Percentiles rank a stretch among this genome's conserved stretches.
These are phyloP conservation scores for Orthonevra nobilis DNA, from an alignment of 2,888 invertebrate species.

Conservation along the genomic window DNA sequence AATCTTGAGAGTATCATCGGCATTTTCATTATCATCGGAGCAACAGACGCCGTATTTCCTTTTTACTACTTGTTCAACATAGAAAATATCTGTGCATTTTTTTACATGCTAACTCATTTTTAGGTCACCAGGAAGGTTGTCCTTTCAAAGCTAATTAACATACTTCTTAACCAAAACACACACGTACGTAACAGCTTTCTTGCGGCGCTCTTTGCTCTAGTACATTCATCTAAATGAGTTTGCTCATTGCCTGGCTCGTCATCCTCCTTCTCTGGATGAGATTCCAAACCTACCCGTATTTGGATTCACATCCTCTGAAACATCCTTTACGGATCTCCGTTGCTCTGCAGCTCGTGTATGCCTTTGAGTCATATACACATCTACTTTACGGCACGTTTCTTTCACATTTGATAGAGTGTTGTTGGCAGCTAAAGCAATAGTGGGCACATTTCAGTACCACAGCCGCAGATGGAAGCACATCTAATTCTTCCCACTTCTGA, in stretches of 20 bases:
- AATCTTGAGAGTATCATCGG: no score
- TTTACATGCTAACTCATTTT: no score
- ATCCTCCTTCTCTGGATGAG: constrained; percentile 6
- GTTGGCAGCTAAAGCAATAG: constrained; percentile 35
- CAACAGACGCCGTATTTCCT: no score
- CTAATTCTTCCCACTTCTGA: constrained; percentile 6
- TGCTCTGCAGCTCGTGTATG: not conserved
- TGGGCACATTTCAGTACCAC: constrained; percentile 32
- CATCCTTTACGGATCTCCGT: constrained; percentile 34
- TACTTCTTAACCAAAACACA: constrained; percentile 22
- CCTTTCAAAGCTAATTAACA: constrained; percentile 51
- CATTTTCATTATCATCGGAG: no score
- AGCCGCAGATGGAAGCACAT: constrained; percentile 28
- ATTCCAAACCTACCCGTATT: constrained; percentile 5
- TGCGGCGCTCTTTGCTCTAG: not conserved
- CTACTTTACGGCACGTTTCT: constrained; percentile 25
- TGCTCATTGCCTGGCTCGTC: constrained; percentile 11
- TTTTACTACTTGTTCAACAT: no score
- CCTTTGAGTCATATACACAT: constrained; percentile 27
- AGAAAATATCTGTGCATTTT: no score
- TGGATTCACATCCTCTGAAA: constrained; percentile 24
- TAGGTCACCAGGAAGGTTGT: no score
- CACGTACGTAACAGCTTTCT: constrained; percentile 38
- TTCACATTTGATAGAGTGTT: constrained; percentile 43
- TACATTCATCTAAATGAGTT: constrained; percentile 7